These are phyloP conservation scores for Petrophora chlorosata DNA, from an alignment of 2,888 invertebrate genomes.

Conservation along the genomic window DNA sequence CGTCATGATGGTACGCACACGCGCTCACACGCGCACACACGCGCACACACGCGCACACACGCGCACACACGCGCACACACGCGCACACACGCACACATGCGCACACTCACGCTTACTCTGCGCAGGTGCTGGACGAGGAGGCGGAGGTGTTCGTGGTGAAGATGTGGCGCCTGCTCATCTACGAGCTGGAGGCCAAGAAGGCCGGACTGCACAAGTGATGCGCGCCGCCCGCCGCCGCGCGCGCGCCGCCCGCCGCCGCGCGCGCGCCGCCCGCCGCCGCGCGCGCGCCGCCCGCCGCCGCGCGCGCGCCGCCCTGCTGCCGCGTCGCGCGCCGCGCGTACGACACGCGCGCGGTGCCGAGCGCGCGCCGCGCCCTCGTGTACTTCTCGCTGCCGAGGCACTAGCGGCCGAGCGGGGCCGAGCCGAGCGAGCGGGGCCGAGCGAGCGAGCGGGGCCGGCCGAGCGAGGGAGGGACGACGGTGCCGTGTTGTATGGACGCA, in stretches of 20 bases:
- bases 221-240: constrained; percentile 1
- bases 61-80: not conserved
- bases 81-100: not conserved
- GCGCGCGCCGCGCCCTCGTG: too few relatives aligned
- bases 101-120: not conserved
- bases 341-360: not conserved
- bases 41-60: constrained; percentile 17
- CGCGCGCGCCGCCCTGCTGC: not conserved
- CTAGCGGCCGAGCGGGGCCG: too few relatives aligned
- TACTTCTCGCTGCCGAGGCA: too few relatives aligned
- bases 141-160: constrained; percentile 99
- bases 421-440: too few relatives aligned
- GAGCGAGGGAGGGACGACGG: too few relatives aligned
- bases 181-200: constrained; percentile 99
- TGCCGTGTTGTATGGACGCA: too few relatives aligned
- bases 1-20: constrained; percentile 94
- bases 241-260: constrained; percentile 1
- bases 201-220: constrained; percentile 87
- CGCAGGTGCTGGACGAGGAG: constrained; percentile 99
- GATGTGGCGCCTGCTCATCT: constrained; percentile 99
- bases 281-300: not conserved
- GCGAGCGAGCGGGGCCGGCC: too few relatives aligned
- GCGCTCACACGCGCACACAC: constrained; percentile 17
- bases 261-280: not conserved
- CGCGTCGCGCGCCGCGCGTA: not conserved